Conservation (phyloP, 2,113 vertebrate genomes). For the Pyxicephalus adspersus region DNA sequence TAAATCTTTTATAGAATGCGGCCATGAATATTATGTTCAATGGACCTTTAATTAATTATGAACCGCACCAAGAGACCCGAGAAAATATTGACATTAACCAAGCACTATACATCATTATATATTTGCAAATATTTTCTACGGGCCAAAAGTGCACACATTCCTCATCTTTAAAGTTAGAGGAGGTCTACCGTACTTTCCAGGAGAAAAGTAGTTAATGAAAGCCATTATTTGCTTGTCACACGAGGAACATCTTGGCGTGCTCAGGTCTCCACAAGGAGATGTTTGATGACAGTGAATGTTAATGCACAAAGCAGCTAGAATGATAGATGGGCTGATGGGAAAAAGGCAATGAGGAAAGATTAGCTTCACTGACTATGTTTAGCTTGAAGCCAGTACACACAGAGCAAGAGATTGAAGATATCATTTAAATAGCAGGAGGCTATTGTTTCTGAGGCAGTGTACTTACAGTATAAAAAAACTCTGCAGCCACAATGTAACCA, state of each 20-base stretch:
- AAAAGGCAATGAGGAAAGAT: conserved; percentile 45
- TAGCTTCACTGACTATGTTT: conserved; percentile 47
- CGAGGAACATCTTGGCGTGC: conserved; percentile 41
- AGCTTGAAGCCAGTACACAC: conserved; percentile 41
- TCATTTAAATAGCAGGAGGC: conserved; percentile 32
- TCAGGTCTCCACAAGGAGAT: conserved; percentile 45
- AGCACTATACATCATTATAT: conserved; percentile 23
- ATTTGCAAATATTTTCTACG: conserved; percentile 25
- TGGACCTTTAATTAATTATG: conserved; percentile 1
- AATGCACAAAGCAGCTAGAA: conserved; percentile 45
- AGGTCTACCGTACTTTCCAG: conserved; percentile 6
- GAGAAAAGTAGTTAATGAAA: conserved; percentile 52
- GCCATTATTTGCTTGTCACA: conserved; percentile 52
- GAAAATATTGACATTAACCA: conserved; percentile 31
- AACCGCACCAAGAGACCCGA: neutral
- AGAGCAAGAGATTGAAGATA: conserved; percentile 30
- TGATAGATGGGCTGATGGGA: conserved; percentile 48
- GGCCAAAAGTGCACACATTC: conserved; percentile 39
- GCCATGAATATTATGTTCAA: neutral
- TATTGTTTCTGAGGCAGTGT: conserved; percentile 16
- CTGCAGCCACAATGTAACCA: neutral
- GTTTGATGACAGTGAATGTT: conserved; percentile 48
- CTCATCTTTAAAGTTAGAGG: conserved; percentile 2
- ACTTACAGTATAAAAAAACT: neutral
- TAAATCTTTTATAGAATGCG: neutral